Base-by-base conservation (phyloP, 64 coral and sea anemone genomes). In the Montipora efflorescens region DNA sequence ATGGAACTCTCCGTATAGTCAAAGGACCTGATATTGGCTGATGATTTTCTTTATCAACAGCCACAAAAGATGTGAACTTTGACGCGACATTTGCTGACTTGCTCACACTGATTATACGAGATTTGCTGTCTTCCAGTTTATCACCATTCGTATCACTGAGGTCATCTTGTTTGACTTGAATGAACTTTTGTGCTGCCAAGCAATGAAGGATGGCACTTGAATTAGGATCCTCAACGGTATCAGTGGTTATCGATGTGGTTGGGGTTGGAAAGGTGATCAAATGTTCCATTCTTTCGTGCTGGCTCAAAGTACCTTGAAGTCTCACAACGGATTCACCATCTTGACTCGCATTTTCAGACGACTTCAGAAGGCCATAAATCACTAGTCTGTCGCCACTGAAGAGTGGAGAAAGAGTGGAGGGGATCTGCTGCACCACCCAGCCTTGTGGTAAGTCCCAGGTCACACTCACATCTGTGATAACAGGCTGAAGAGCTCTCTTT, bases 361-460 rank as follows among this genome's bases (percentile, higher is more conserved):
- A 18, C 22, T 64, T 66, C 2, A 93, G 48, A 67, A 92, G 9
- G 13, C 94, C 82, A 95, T 88, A 95, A 2, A 95, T 47, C 8
- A 92, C 68, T 8, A 95, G 89, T 18, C 83, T 87, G 47, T 95
- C 59, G 9, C 90, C 94, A 55, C 67, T 81, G 75, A 92, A 95
- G 22, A 95, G 28, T 4, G 89, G 36, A 10, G 90, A 90, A 3
- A 92, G 55, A 11, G 15, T 9, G 47, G 43, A 78, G 13, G 48
- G 94, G 78, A 92, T 61, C 72, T 79, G 80, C 0, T 95, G 64
- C 45, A 87, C 82, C 88, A 23, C 67, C 82, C 83, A 95, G 5
- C 83, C 94, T 61, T 48, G 11, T 19, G 74, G 78, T 22, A 92
- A 76, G 43, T 91, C 76, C 94, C 89, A 95, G 44, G 67, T 55